Conservation (phyloP, 2,113 vertebrate species). For the Larimichthys polyactis region DNA sequence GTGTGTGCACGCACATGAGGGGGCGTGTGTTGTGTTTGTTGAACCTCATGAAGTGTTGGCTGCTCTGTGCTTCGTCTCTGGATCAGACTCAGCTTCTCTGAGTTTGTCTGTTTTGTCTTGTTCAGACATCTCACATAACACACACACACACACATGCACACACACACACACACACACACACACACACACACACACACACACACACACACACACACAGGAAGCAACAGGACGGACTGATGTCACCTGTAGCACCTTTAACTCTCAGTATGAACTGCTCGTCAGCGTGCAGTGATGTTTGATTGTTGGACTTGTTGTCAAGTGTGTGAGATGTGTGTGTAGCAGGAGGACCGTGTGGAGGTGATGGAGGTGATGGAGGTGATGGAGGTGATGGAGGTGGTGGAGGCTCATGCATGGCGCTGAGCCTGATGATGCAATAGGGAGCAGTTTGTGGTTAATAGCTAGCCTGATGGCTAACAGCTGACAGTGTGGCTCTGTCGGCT, state of each 20-base stretch:
- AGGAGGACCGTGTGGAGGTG: too few relatives aligned
- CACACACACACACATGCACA: background rate
- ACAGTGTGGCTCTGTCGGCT: too few relatives aligned
- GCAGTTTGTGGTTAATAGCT: too few relatives aligned
- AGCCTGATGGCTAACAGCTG: too few relatives aligned
- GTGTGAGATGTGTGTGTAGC: too few relatives aligned
- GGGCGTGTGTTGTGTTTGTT: conserved; percentile 51
- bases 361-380: too few relatives aligned
- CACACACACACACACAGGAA: conserved; percentile 23
- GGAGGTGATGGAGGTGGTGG: too few relatives aligned
- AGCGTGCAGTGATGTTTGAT: too few relatives aligned
- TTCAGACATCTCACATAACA: conserved; percentile 55
- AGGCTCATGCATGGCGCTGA: too few relatives aligned
- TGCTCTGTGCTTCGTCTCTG: conserved; percentile 47
- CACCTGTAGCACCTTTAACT: background rate
- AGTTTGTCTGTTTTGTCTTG: conserved; percentile 62
- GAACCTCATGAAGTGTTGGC: conserved; percentile 46
- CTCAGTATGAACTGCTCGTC: too few relatives aligned
- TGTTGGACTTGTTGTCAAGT: too few relatives aligned
- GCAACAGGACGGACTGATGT: conserved; percentile 58
- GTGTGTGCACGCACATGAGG: conserved; percentile 28
- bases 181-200: conserved; percentile 50
- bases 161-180: conserved; percentile 25
- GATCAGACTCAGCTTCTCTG: conserved; percentile 68
- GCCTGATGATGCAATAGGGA: too few relatives aligned